Percentiles rank a stretch among this genome's conserved stretches.
phyloP scores from a whole-genome alignment of 2,797 vertebrate genomes.

The Tangara arthus region DNA sequence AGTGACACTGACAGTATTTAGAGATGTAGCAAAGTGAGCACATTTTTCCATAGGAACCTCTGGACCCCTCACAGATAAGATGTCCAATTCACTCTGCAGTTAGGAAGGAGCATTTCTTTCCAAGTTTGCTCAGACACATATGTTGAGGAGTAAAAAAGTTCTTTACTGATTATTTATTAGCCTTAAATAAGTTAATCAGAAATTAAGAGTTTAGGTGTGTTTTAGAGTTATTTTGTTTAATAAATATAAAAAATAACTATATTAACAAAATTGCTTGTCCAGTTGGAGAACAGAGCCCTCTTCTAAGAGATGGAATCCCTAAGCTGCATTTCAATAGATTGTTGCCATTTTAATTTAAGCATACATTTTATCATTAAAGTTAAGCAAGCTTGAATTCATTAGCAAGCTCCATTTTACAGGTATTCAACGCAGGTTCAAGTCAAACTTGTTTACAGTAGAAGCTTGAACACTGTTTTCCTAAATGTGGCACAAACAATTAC shows the following conservation, averaged over 20 bases:
- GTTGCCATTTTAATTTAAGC: background rate
- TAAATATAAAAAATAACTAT: background rate
- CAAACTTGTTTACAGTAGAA: conserved; percentile 31
- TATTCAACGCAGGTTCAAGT: background rate
- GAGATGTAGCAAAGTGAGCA: background rate
- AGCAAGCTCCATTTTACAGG: background rate
- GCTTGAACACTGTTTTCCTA: background rate
- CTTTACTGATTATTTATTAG: background rate
- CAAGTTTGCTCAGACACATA: background rate
- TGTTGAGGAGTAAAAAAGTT: background rate
- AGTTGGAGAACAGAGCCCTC: background rate
- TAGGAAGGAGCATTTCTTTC: background rate
- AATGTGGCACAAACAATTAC: conserved; percentile 26
- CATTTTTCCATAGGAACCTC: background rate
- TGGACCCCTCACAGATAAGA: background rate
- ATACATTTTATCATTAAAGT: background rate
- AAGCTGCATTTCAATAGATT: background rate
- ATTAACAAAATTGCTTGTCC: background rate
- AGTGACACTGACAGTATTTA: background rate
- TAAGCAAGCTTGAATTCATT: background rate
- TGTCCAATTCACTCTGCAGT: background rate
- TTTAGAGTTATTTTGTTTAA: background rate
- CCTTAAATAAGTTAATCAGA: background rate
- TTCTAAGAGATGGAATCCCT: background rate
- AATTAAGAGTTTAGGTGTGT: background rate